phyloP scores from a whole-genome alignment of 2,113 vertebrate genomes.

The Elanoides forficatus region DNA sequence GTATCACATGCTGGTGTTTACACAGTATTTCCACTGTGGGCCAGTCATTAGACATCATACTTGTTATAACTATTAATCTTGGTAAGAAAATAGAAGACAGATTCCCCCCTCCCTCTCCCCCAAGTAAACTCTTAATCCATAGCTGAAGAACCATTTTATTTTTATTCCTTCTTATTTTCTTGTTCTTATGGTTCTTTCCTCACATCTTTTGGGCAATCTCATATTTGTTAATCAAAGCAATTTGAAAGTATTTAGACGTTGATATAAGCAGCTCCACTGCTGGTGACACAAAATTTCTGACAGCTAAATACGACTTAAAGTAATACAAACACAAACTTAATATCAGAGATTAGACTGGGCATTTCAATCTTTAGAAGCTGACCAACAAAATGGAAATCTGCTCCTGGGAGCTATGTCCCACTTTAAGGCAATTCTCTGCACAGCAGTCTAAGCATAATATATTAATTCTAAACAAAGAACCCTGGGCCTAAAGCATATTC shows the following conservation, averaged over 20 bases:
- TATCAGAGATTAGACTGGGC: neutral
- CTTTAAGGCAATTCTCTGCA: neutral
- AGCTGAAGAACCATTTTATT: neutral
- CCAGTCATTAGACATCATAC: neutral
- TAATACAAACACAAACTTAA: neutral
- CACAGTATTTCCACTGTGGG: neutral
- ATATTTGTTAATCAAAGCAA: neutral
- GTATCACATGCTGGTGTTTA: neutral
- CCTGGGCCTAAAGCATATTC: neutral
- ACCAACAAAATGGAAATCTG: neutral
- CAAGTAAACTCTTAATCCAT: neutral
- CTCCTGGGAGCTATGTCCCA: neutral
- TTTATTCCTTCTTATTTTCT: neutral
- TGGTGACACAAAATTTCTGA: neutral
- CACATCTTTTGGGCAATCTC: neutral
- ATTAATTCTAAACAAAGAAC: neutral
- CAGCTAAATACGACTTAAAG: neutral
- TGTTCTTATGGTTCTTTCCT: neutral
- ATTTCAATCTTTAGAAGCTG: neutral
- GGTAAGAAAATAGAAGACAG: neutral
- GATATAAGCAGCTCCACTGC: neutral
- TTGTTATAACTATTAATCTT: neutral
- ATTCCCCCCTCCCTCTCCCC: neutral
- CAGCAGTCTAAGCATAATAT: neutral
- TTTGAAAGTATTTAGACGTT: neutral